Base-by-base conservation (phyloP, 2,797 vertebrate species). In the Coreius guichenoti region DNA sequence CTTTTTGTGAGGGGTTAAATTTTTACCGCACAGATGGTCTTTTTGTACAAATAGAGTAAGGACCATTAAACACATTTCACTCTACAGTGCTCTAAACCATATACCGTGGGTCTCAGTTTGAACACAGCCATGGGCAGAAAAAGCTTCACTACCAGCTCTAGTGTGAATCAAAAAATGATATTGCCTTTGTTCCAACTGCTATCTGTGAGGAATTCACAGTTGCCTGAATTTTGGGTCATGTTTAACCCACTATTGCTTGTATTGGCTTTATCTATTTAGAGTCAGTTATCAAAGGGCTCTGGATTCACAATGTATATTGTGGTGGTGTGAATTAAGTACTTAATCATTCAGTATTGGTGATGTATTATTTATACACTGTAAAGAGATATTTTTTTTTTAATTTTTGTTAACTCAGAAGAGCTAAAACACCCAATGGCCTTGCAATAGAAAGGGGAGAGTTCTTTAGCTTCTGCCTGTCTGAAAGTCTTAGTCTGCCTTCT, bases 271-370 rank as follows among this genome's bases (percentile, higher is more conserved):
- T 45, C 29, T 45, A 69, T 45, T 63, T 26, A 23, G 45, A 13
- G 61, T 21, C 73, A 39, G 21, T 45, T 43, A 58, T 61, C 6
- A 26, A n/a, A 79, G 21, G 17, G 54, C 17, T 79, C 65, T 78
- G 11, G 58, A 58, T 45, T 78, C 49, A 84, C 33, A 61, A n/a
- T 84, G 47, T 8, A 56, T 69, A 31, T 33, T 72, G 39, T 61
- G 65, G 51, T 56, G 65, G 33, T 56, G 49, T 84, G 82, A 47
- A 82, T 61, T 47, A 70, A 58, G 45, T 77, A 68, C 45, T 67
- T 75, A 79, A 79, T 61, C 13, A 7, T 33, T 56, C n/a, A 80
- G 21, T 16, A 36, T 58, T 72, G 67, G 21, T 49, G 29, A 78
- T 33, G 12, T 67, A 49, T 36, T 58, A 54, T 43, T 19, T 16